These are phyloP conservation scores for Pteropus rufus DNA, from an alignment of 2,797 vertebrate species.

Conservation along the genomic window DNA sequence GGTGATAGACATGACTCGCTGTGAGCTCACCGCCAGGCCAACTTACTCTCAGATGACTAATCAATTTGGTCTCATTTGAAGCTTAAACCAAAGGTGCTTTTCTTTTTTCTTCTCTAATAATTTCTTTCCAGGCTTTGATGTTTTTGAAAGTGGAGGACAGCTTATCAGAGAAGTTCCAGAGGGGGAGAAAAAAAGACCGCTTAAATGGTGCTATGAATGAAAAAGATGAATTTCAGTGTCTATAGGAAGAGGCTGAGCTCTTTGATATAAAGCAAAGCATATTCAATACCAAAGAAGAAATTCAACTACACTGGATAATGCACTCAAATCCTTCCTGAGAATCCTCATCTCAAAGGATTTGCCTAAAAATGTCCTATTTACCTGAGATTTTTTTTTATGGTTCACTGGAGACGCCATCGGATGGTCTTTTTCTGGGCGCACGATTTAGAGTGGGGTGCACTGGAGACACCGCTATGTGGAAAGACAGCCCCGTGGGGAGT, in stretches of 20 bases:
- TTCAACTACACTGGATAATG: constrained; percentile 69
- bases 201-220: constrained; percentile 66
- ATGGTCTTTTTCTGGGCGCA: not conserved
- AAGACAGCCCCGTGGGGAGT: constrained; percentile 17
- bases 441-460: constrained; percentile 22
- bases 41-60: constrained; percentile 14
- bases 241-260: constrained; percentile 64
- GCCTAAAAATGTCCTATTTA: constrained; percentile 36
- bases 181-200: constrained; percentile 48
- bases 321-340: constrained; percentile 68
- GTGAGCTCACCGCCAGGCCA: not conserved
- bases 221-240: constrained; percentile 70
- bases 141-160: constrained; percentile 69
- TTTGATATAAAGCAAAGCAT: constrained; percentile 68
- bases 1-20: not conserved
- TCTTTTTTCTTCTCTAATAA: constrained; percentile 65
- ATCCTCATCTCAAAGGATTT: constrained; percentile 64
- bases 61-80: constrained; percentile 70
- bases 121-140: constrained; percentile 75
- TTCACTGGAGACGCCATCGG: constrained; percentile 51
- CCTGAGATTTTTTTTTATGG: constrained; percentile 42
- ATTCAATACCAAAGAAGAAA: constrained; percentile 68
- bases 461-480: constrained; percentile 35
- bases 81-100: constrained; percentile 66
- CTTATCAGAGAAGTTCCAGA: constrained; percentile 74